These are phyloP conservation scores for Hypotaenidia okinawae DNA, from an alignment of 2,797 vertebrate genomes.

Conservation along the genomic window DNA sequence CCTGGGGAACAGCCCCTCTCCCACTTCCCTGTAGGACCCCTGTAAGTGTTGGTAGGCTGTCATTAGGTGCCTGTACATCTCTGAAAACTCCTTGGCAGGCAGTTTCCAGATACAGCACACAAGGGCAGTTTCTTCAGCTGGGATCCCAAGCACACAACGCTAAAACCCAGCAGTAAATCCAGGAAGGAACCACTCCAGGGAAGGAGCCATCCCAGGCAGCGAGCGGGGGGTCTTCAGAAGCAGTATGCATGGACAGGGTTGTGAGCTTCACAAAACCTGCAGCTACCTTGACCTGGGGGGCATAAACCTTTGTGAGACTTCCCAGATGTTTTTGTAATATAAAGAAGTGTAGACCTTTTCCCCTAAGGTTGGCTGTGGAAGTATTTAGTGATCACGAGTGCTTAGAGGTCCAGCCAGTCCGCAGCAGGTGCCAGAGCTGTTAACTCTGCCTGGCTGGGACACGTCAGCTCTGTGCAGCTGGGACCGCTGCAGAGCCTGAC, in stretches of 20 bases:
- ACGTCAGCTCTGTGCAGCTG: not conserved
- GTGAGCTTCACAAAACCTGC: not conserved
- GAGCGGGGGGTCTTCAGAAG: not conserved
- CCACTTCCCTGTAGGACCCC: too few relatives aligned
- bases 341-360: not conserved
- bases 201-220: not conserved
- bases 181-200: not conserved
- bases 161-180: not conserved
- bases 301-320: not conserved
- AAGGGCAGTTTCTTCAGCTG: not conserved
- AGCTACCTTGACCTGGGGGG: not conserved
- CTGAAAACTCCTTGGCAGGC: not conserved
- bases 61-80: accelerated
- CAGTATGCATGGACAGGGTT: accelerated
- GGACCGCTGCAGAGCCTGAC: not conserved
- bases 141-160: not conserved
- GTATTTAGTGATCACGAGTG: not conserved
- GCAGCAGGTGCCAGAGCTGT: accelerated
- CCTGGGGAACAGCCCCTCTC: too few relatives aligned
- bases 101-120: not conserved
- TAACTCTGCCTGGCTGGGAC: not conserved
- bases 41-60: too few relatives aligned
- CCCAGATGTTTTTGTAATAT: not conserved
- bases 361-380: not conserved
- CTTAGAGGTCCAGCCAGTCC: not conserved